These are phyloP conservation scores for Syrmaticus mikado DNA, from an alignment of 2,113 vertebrate genomes.

Conservation along the genomic window DNA sequence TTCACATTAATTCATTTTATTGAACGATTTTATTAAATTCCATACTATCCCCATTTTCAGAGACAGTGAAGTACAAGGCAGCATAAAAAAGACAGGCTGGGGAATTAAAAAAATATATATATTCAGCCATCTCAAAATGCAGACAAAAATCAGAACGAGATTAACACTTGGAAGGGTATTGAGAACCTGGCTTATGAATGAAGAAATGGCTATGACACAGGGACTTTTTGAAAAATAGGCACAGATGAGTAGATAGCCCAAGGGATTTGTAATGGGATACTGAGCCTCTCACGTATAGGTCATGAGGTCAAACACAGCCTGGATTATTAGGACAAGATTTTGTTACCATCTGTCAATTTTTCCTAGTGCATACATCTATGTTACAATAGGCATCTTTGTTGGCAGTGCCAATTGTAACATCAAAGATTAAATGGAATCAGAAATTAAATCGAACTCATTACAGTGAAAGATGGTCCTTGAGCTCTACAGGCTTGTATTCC, in stretches of 20 bases:
- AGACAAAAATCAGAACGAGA: neutral
- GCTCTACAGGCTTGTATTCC: neutral
- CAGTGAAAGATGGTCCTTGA: neutral
- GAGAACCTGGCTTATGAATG: neutral
- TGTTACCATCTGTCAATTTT: slow-evolving; percentile 62
- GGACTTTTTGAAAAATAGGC: slow-evolving; percentile 23
- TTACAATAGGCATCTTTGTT: neutral
- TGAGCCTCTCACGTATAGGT: slow-evolving; percentile 19
- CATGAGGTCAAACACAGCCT: slow-evolving; percentile 48
- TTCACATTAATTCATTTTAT: neutral
- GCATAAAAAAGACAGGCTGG: neutral
- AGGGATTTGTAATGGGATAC: slow-evolving; percentile 31
- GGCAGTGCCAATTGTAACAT: neutral
- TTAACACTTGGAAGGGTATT: neutral
- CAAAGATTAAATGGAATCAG: neutral
- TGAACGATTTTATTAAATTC: neutral
- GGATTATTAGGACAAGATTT: slow-evolving; percentile 43
- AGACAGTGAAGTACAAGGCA: neutral
- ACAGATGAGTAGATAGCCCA: slow-evolving; percentile 24
- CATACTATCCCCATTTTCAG: neutral
- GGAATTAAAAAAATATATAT: neutral
- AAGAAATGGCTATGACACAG: neutral
- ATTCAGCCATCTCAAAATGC: neutral
- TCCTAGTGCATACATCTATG: neutral
- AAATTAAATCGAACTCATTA: slow-evolving; percentile 18